Evolutionary conservation across 2,888 invertebrate species (phyloP).

Genomic region (Stenchaetothrips biformis): DNA sequence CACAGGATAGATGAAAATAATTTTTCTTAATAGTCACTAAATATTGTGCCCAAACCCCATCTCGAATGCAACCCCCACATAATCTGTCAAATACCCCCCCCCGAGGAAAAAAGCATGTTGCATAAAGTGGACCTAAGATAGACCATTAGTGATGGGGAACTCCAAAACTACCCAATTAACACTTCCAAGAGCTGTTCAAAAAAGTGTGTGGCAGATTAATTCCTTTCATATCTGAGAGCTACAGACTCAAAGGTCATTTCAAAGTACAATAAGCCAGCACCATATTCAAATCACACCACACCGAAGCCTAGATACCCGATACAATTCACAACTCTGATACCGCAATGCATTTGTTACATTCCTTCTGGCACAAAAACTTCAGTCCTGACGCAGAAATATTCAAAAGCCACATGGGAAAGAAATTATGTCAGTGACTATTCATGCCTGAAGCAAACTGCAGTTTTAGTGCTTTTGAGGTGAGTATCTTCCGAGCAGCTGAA

Average conservation of each 20-base stretch:
- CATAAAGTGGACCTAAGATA: not conserved
- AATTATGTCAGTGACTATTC: not conserved
- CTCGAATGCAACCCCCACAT: too few species aligned
- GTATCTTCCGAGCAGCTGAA: too few species aligned
- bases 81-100: too few species aligned
- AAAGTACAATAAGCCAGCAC: too few species aligned
- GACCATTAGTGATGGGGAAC: not conserved
- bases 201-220: not conserved
- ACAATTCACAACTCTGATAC: too few species aligned
- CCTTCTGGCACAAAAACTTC: not conserved
- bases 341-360: too few species aligned
- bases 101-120: too few species aligned
- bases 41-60: too few species aligned
- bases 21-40: too few species aligned
- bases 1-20: too few species aligned
- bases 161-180: not conserved
- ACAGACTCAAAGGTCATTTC: not conserved
- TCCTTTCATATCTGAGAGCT: constrained; percentile 12
- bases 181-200: constrained; percentile 8
- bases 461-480: constrained; percentile 6
- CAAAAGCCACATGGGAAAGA: not conserved
- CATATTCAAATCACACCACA: too few species aligned
- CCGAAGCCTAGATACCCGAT: too few species aligned
- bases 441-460: constrained; percentile 23
- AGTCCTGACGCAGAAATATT: not conserved